Evolutionary conservation across 2,113 vertebrate genomes (phyloP).

Genomic region (Brachyhypopomus gauderio): DNA sequence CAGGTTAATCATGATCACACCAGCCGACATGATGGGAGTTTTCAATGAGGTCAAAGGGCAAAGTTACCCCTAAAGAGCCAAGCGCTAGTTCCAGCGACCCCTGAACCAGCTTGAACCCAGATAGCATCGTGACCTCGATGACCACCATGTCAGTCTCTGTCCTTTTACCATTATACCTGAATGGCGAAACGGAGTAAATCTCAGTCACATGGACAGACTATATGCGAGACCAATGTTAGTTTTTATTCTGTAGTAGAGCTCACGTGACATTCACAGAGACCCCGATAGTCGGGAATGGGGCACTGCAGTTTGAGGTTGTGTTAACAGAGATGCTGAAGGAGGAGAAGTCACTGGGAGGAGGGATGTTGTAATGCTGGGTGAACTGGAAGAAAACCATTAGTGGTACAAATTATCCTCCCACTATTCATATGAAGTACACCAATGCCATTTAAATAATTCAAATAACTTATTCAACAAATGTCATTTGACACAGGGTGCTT

Average conservation of each 20-base stretch:
- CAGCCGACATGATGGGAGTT: neutral
- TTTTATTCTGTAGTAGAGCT: constrained; percentile 1
- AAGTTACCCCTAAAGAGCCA: neutral
- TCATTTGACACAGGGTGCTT: too few species aligned
- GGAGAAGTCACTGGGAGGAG: constrained; percentile 67
- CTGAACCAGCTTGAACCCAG: constrained; percentile 72
- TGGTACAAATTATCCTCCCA: too few species aligned
- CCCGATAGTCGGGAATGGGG: constrained; percentile 44
- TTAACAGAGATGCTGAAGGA: constrained; percentile 63
- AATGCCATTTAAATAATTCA: too few species aligned
- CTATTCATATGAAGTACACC: too few species aligned
- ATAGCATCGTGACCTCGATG: constrained; percentile 78
- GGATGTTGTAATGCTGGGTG: constrained; percentile 71
- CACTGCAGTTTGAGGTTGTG: constrained; percentile 54
- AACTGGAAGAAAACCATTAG: constrained; percentile 61
- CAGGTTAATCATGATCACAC: neutral
- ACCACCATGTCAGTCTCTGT: constrained; percentile 81
- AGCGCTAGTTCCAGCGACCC: constrained; percentile 67
- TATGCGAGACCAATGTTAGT: neutral
- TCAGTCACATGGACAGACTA: too few species aligned
- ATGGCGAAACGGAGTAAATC: neutral
- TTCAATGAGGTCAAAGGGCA: neutral
- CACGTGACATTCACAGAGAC: constrained; percentile 64
- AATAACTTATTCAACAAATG: too few species aligned
- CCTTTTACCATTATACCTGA: constrained; percentile 73